These are phyloP conservation scores for Labroides dimidiatus DNA, from an alignment of 2,797 vertebrate species.

Conservation along the genomic window DNA sequence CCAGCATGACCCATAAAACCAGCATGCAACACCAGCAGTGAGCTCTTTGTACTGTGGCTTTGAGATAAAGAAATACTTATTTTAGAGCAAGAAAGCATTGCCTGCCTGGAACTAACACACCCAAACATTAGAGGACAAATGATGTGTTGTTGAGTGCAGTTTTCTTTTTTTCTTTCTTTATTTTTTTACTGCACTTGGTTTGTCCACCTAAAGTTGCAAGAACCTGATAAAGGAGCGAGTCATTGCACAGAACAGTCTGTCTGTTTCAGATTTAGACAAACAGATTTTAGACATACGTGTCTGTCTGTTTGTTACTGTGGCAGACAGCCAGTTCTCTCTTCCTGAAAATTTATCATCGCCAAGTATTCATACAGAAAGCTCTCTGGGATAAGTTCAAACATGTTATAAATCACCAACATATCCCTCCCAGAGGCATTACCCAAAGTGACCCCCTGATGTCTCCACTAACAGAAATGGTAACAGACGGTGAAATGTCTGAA, in stretches of 20 bases:
- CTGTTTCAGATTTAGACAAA: conserved; percentile 6
- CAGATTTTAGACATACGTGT: not conserved
- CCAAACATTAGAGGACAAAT: conserved; percentile 35
- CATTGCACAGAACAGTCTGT: not conserved
- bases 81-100: conserved; percentile 25
- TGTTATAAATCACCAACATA: conserved; percentile 37
- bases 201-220: conserved; percentile 1
- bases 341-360: conserved; percentile 19
- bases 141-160: conserved; percentile 16
- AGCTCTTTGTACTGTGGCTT: conserved; percentile 34
- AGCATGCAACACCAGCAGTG: conserved; percentile 9
- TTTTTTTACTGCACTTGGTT: conserved; percentile 27
- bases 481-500: conserved; percentile 75
- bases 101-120: conserved; percentile 34
- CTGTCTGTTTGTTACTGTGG: not conserved
- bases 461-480: conserved; percentile 71
- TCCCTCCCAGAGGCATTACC: conserved; percentile 52
- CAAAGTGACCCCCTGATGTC: conserved; percentile 58
- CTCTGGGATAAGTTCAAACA: conserved; percentile 21
- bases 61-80: conserved; percentile 17
- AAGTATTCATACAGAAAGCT: conserved; percentile 27
- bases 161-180: not conserved
- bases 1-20: conserved; percentile 36
- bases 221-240: not conserved
- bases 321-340: not conserved